These are phyloP conservation scores for Mus spretus DNA, from an alignment of 2,797 vertebrate species.

Conservation along the genomic window DNA sequence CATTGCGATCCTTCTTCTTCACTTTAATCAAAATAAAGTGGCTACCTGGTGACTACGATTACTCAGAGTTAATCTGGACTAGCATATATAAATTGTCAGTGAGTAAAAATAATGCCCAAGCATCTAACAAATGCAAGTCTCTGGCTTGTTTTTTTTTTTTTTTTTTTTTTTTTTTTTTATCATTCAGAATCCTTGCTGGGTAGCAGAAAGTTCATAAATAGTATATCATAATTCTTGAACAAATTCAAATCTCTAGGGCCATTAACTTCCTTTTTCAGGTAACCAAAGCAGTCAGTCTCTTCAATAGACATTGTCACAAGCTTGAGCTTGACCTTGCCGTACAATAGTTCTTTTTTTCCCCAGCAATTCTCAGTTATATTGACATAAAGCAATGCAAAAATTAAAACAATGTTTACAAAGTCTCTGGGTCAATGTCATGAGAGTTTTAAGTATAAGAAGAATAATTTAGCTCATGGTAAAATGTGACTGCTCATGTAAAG, in stretches of 20 bases:
- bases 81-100: neutral
- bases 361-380: neutral
- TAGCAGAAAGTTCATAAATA: neutral
- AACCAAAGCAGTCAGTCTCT: neutral
- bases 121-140: neutral
- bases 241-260: neutral
- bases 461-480: neutral
- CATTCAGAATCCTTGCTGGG: no score
- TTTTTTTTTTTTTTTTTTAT: no score
- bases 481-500: neutral
- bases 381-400: slow-evolving; percentile 21
- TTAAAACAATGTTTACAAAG: neutral
- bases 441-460: slow-evolving; percentile 26
- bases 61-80: neutral
- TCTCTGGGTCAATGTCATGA: neutral
- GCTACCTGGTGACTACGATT: neutral
- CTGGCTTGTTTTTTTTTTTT: neutral
- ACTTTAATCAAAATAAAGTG: neutral
- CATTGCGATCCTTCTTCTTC: neutral
- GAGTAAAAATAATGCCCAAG: neutral
- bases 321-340: slow-evolving; percentile 21
- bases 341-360: neutral
- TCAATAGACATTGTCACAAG: neutral
- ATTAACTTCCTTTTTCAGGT: neutral
- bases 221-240: neutral